Evolutionary conservation across 1,140 invertebrate genomes (phyloP), one percentile per base, ranked within the genome.

Genomic region (Drosophila kikkawai): DNA sequence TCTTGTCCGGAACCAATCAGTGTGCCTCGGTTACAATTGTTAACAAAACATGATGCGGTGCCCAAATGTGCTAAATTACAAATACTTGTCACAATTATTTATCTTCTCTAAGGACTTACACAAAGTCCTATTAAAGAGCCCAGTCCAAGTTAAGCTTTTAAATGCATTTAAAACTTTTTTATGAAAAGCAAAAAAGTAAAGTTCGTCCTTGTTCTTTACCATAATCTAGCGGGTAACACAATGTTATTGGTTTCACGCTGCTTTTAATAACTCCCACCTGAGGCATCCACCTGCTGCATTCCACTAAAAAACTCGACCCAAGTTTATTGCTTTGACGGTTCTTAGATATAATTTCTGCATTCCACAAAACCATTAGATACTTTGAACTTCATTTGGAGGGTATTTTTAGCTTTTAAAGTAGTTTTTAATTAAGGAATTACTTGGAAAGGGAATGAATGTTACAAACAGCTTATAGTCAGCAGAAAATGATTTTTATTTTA

Each of bases 191-290:
- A 26, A 34, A 34, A n/a, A 29, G 17, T 4, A 7, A 45, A 73
- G 55, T 60, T 48, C 13, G 19, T 3, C 32, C 37, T 77, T 77
- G 36, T 60, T 59, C 19, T 42, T 34, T 57, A 53, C 22, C 59
- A 45, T 8, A 34, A 41, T 32, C n/a, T 3, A 37, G 36, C 11
- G 42, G 47, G 55, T 73, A 19, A 19, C 26, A 65, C 84, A 88
- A 83, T 74, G 76, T 74, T 88, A 87, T 87, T 68, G 79, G 51
- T 82, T 87, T 77, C 84, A 71, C 26, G 56, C 53, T 74, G 70
- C 19, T 73, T 70, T 74, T 81, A 73, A 63, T 69, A 68, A 77
- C 22, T 78, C 51, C 60, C 70, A 77, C 59, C 63, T 71, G 57
- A 26, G 39, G 51, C 41, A 70, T 61, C 36, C 47, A 11, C 34